Base-by-base conservation (phyloP, 2,797 vertebrate species). In the Falco rusticolus region DNA sequence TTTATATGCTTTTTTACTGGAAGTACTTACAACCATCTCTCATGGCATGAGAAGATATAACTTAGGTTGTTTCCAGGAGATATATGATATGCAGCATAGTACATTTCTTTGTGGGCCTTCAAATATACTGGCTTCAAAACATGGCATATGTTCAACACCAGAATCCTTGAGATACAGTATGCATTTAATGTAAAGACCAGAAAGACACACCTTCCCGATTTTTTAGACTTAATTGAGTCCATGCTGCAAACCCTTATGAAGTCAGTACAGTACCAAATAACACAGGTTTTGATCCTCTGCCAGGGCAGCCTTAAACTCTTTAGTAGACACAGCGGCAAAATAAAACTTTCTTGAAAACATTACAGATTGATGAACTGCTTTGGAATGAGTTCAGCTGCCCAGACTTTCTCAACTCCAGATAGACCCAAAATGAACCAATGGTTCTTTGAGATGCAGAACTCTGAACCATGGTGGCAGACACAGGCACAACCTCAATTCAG, bases 291-390 rank as follows among this genome's bases (percentile, higher is more conserved):
- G 97, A 97, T 97, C 97, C 85, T 59, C 92, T 94, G 97, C 95
- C 96, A 97, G 94, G 68, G 65, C 80, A 96, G 87, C 92, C 92
- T 96, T 94, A 93, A 96, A 97, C 89, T 85, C 95, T 95, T 97
- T 94, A 94, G 83, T 94, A 97, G 94, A 94, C 87, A 82, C 90
- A 96, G 91, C 37, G 3, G 95, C 87, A 96, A 97, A 98, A 97
- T 96, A 98, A 97, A 97, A 97, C 81, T 91, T 98, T 96, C 97
- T 97, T 98, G 97, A 98, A 98, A 97, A 97, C 81, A 95, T 98
- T 96, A 97, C 50, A 5, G 82, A 89, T 89, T 97, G 97, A 97
- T 96, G 95, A 98, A 97, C 97, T 97, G 94, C 97, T 97, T 96
- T 98, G 97, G 97, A 96, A 95, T 54, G 76, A 92, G 71, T 96